Evolutionary conservation across 2,888 invertebrate species (phyloP), one percentile per base, ranked within the genome.

Genomic region (Ptychoptera albimana): DNA sequence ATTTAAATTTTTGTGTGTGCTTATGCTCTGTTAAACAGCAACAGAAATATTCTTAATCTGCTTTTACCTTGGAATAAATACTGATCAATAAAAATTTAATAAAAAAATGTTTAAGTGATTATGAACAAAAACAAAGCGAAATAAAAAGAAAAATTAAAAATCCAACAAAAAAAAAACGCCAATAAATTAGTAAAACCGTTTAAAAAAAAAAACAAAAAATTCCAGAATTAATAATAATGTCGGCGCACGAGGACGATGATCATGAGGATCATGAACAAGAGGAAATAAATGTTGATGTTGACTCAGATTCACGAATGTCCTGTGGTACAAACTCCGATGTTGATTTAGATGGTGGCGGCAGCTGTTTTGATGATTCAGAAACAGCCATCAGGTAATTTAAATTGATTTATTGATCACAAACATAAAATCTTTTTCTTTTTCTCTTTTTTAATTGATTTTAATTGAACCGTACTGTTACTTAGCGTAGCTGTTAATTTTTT

Each of bases 231-330:
- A 46, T 34, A 43, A 62, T 50, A 51, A 63, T 66, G 63, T 65
- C 65, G 48, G 60, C 62, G 40, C 58, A 58, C 48, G 64, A 56
- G 54, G 62, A 58, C 52, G 61, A 55, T 53, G 64, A 57, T 54
- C 63, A 57, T 53, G 23, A 23, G 23, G 64, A 57, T 51, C 60
- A 55, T 52, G 67, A 61, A 52, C 66, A 58, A 54, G 55, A 49
- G 51, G 64, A 61, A 56, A 66, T 60, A 52, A 64, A 63, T 51
- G 68, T 59, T 50, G 68, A 59, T 56, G 67, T 60, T 47, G 70
- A 57, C 54, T 62, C 56, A 51, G 66, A 60, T 59, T 66, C 63
- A 16, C 52, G 65, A 39, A 60, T 65, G 55, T 67, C 55, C 49
- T 64, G 64, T 48, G 64, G 63, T 46, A 60, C 60, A 37, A 31